Base-by-base conservation (phyloP, 2,113 vertebrate species). In the Arenaria interpres region DNA sequence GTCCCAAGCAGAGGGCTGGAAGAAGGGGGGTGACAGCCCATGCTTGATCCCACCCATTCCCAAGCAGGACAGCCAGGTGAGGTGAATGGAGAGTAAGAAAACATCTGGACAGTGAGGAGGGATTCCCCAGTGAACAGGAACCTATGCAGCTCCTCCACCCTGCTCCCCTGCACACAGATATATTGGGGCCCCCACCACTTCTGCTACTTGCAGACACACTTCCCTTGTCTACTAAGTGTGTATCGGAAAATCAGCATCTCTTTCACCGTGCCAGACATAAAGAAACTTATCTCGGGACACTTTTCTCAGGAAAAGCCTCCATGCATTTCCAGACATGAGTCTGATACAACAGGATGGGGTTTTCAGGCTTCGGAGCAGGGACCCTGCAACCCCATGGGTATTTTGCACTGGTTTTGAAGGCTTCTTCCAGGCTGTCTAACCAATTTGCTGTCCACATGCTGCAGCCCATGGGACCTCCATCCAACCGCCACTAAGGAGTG, bases 211-310 rank as follows among this genome's bases (percentile, higher is more conserved):
- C 62, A 85, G 25, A 15, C 41, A 78, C 18, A 5, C 17, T 59
- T 76, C 30, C 69, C 75, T 56, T 48, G 54, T 22, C 7, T 10
- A 1, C 37, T 53, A 51, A 20, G 33, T 1, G 3, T 2, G 5
- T 10, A 37, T 7, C 0, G 0, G 37, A 83, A 85, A 73, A 73
- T 1, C 11, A 68, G 66, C 13, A 1, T 15, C 15, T n/a, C n/a
- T 84, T 33, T 54, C 77, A 15, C 30, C 0, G 4, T 81, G 25
- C 41, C 64, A 73, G 12, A 6, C 23, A 33, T 71, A 45, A 33
- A 82, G 21, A 51, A 88, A 39, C 37, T 57, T 25, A 68, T 50
- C 23, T 28, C 79, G 32, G 46, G 46, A 64, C 13, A 21, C 27
- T 32, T 48, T 81, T 43, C 62, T 62, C 62, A 54, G 59, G 77